phyloP scores from a whole-genome alignment of 2,113 vertebrate genomes.

The Menidia beryllina region DNA sequence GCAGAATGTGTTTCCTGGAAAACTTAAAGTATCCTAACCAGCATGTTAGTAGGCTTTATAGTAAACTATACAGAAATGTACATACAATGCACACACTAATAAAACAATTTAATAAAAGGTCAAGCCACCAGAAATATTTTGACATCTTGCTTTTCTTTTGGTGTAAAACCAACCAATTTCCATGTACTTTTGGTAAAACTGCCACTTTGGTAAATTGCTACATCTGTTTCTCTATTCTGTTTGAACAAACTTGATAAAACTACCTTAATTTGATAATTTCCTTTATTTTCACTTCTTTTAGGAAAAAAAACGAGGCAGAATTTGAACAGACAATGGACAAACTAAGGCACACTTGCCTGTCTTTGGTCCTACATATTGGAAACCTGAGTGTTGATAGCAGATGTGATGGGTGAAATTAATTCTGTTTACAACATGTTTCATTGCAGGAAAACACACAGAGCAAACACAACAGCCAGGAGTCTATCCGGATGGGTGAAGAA shows the following conservation, averaged over 20 bases:
- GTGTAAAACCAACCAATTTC: neutral
- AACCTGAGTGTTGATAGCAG: conserved; percentile 5
- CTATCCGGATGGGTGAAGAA: conserved; percentile 3
- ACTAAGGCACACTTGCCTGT: conserved; percentile 39
- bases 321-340: neutral
- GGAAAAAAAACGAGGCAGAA: neutral
- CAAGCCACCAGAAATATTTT: neutral
- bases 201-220: conserved; percentile 19
- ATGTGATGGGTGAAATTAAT: neutral
- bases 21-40: conserved; percentile 70
- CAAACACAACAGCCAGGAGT: conserved; percentile 39
- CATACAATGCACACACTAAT: no score
- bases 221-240: no score
- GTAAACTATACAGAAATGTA: conserved; percentile 19
- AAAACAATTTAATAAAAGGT: no score
- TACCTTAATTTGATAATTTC: neutral
- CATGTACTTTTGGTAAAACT: neutral
- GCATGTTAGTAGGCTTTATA: conserved; percentile 13
- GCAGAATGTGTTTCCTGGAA: conserved; percentile 48
- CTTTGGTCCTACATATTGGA: neutral
- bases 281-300: neutral
- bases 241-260: no score
- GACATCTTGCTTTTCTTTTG: neutral
- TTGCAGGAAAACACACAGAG: conserved; percentile 43
- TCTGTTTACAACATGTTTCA: conserved; percentile 39